Conservation (phyloP, 1,140 invertebrate genomes). For the Drosophila parvula region DNA sequence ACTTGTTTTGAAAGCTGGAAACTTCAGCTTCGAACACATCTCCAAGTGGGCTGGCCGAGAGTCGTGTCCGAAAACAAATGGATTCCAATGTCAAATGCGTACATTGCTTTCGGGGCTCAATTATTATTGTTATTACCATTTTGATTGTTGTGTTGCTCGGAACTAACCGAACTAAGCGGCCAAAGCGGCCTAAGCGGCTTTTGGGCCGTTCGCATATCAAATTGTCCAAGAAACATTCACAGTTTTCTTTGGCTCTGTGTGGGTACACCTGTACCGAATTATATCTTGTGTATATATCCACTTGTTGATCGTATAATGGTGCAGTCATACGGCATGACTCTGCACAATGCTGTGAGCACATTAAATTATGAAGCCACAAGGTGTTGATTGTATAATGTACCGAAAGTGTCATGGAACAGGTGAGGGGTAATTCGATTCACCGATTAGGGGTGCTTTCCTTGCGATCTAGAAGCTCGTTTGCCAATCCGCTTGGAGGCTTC, state of each 20-base stretch:
- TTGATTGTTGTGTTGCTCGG: slow-evolving; percentile 27
- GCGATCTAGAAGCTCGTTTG: slow-evolving; percentile 4
- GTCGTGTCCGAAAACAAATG: slow-evolving; percentile 45
- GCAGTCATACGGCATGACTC: slow-evolving; percentile 52
- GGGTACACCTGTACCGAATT: background rate
- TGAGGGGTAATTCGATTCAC: slow-evolving; percentile 27
- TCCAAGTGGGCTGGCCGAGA: slow-evolving; percentile 24
- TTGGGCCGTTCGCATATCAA: slow-evolving; percentile 52
- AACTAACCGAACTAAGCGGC: slow-evolving; percentile 22
- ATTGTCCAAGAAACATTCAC: slow-evolving; percentile 37
- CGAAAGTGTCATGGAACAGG: background rate
- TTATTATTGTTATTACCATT: slow-evolving; percentile 49
- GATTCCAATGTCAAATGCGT: slow-evolving; percentile 61
- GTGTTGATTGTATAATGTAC: slow-evolving; percentile 52
- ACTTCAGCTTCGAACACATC: slow-evolving; percentile 21
- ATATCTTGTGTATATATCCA: slow-evolving; percentile 3
- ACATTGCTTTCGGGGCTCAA: slow-evolving; percentile 62
- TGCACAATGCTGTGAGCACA: slow-evolving; percentile 24
- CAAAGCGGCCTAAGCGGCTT: slow-evolving; percentile 69
- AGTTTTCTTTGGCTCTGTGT: slow-evolving; percentile 29
- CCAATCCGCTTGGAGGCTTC: slow-evolving; percentile 11
- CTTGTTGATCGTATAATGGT: slow-evolving; percentile 34
- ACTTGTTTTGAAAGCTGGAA: slow-evolving; percentile 30
- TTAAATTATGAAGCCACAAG: slow-evolving; percentile 42
- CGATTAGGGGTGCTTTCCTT: slow-evolving; percentile 16